Conservation (phyloP, 2,888 invertebrate genomes). For the Cantharis lateralis region DNA sequence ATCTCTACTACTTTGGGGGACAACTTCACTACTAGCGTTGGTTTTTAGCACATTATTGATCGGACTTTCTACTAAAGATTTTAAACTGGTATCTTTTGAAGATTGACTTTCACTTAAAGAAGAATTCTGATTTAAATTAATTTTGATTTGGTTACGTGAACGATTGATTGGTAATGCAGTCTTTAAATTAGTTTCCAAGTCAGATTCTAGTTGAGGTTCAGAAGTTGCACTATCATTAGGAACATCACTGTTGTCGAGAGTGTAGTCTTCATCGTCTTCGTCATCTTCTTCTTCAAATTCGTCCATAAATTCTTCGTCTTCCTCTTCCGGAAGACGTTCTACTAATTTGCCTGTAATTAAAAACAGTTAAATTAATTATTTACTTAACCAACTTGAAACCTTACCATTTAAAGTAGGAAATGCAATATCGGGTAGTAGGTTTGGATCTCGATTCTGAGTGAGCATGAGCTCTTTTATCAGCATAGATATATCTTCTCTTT, state of each 20-base stretch:
- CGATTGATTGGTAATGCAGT: not conserved
- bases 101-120: not conserved
- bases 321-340: conserved; percentile 36
- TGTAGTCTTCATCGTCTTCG: conserved; percentile 40
- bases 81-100: not conserved
- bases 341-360: conserved; percentile 62
- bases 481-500: conserved; percentile 84
- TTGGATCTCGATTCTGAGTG: conserved; percentile 70
- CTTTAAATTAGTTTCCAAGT: not conserved
- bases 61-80: not conserved
- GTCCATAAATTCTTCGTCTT: conserved; percentile 34
- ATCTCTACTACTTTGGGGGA: conserved; percentile 46
- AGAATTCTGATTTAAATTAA: not conserved
- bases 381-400: conserved; percentile 17
- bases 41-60: conserved; percentile 43
- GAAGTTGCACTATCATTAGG: conserved; percentile 14
- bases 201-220: conserved; percentile 13
- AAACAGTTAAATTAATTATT: not conserved
- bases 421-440: conserved; percentile 70
- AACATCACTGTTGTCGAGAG: conserved; percentile 30
- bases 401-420: conserved; percentile 79
- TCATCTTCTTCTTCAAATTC: conserved; percentile 29
- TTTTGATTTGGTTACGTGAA: not conserved
- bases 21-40: conserved; percentile 47
- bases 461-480: conserved; percentile 77